Base-by-base conservation (phyloP, 1,140 invertebrate genomes). In the Paraescarpia echinospica region DNA sequence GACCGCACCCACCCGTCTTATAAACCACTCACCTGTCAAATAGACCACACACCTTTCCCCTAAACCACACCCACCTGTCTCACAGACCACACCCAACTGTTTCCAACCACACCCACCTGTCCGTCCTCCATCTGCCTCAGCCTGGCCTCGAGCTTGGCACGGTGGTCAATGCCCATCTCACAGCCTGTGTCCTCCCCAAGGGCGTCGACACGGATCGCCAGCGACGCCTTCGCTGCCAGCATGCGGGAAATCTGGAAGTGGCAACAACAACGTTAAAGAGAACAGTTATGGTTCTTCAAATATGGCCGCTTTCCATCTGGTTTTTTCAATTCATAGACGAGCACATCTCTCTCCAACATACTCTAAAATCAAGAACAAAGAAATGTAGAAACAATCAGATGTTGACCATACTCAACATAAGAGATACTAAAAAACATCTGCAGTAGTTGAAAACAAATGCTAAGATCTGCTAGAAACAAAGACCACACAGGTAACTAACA, bases 141-240 rank as follows among this genome's bases (percentile, higher is more conserved):
- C 92, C 98, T 97, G 0, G 97, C 96, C 96, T 99, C 98, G 77
- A 99, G 95, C 95, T 98, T 99, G 0, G 97, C 98, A 95, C 98
- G 98, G 95, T 99, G 98, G 95, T 98, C 98, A 1, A 97, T 97
- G 9, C 99, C 98, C 1, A 99, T 95, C 92, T 98, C 98, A 94
- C 97, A 97, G 91, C 93, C 91, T 0, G 95, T 97, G 91, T 98
- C 98, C 95, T 99, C 99, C 12, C 98, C 98, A 98, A 99, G 97
- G 2, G 99, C 99, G 96, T 99, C 99, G 0, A 99, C 98, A 94
- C 99, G 97, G 1, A 98, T 98, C 0, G 98, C 98, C 14, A 99
- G 96, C 0, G 99, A 97, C 1, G 98, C 98, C 96, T 99, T 99
- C 0, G 99, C 98, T 33, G 99, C 99, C 93, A 99, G 96, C 97